These are phyloP conservation scores for Cassiopea andromeda DNA, from an alignment of 30 jellyfish, hydroid and myxozoan genomes.

Conservation along the genomic window DNA sequence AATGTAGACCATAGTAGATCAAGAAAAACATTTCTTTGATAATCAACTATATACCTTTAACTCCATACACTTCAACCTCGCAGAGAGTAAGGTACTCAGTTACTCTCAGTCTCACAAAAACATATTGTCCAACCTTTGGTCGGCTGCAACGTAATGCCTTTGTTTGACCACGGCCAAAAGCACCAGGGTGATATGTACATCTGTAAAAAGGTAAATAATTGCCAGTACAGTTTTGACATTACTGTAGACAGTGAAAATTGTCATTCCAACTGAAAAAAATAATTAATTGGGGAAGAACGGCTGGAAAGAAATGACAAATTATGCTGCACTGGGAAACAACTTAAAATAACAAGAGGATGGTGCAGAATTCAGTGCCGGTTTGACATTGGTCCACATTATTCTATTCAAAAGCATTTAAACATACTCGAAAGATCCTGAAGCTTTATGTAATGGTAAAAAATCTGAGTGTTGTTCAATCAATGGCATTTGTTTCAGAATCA, in stretches of 20 bases:
- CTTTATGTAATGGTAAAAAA: background rate
- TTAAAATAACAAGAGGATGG: too few species aligned
- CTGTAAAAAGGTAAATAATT: background rate
- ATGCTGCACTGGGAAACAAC: too few species aligned
- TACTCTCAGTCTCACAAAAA: slow-evolving; percentile 29
- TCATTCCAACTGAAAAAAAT: background rate
- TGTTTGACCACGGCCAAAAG: slow-evolving; percentile 54
- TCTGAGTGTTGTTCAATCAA: background rate
- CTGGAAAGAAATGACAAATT: too few species aligned
- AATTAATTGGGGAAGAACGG: too few species aligned
- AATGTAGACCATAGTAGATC: too few species aligned
- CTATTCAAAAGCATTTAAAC: too few species aligned
- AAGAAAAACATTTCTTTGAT: too few species aligned
- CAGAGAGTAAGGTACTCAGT: slow-evolving; percentile 53
- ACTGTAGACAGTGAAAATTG: background rate
- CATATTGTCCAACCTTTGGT: slow-evolving; percentile 56
- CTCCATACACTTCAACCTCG: slow-evolving; percentile 57
- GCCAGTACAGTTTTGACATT: background rate
- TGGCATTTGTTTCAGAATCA: too few species aligned
- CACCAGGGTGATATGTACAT: slow-evolving; percentile 55
- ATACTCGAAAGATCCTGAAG: too few species aligned
- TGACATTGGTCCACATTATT: too few species aligned
- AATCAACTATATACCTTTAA: slow-evolving; percentile 15
- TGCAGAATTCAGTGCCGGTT: too few species aligned
- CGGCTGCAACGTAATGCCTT: slow-evolving; percentile 26